phyloP scores from a whole-genome alignment of 2,797 vertebrate species.

The Antennarius maculatus region DNA sequence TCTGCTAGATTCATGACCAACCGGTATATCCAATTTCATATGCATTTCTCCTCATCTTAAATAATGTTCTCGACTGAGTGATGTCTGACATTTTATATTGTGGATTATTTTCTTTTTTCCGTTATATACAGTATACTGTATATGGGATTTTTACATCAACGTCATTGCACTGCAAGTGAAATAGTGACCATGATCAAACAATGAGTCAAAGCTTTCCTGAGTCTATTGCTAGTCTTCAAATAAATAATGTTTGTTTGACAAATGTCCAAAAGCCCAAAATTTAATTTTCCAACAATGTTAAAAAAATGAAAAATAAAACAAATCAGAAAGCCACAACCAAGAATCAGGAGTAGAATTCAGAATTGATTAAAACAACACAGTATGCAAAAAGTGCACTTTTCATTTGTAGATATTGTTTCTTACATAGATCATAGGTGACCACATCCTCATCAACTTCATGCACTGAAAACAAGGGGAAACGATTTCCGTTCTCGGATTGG shows the following conservation, averaged over 20 bases:
- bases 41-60: background rate
- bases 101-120: background rate
- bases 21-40: too few species aligned
- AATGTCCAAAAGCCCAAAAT: background rate
- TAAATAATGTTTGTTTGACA: background rate
- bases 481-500: slow-evolving; percentile 53
- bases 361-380: background rate
- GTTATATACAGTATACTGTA: background rate
- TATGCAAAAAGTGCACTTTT: background rate
- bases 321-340: background rate
- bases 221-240: background rate
- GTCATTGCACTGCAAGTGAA: background rate
- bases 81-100: background rate
- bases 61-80: background rate
- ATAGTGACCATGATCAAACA: too few species aligned
- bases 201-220: too few species aligned
- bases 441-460: slow-evolving; percentile 57
- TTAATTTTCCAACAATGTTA: background rate
- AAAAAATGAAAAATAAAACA: background rate
- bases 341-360: background rate
- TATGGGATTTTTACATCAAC: background rate
- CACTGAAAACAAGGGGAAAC: slow-evolving; percentile 61
- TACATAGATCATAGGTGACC: slow-evolving; percentile 58
- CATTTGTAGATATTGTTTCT: slow-evolving; percentile 25
- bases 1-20: slow-evolving; percentile 1